These are phyloP conservation scores for Spisula subtruncata DNA, from an alignment of 2,888 invertebrate species.

Conservation along the genomic window DNA sequence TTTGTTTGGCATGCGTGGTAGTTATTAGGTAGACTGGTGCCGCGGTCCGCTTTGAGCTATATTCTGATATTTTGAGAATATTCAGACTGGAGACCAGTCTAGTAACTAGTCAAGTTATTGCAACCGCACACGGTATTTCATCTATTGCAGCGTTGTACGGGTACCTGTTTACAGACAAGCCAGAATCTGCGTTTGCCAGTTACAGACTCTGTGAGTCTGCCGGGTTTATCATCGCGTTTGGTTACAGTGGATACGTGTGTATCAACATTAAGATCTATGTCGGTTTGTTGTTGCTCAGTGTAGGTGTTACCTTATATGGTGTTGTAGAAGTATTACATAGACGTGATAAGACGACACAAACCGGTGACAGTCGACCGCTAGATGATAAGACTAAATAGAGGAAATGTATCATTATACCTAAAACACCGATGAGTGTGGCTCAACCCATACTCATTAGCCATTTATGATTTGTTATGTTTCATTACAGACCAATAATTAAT, in stretches of 20 bases:
- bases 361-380: background rate
- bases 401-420: too few relatives aligned
- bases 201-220: constrained; percentile 93
- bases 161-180: constrained; percentile 70
- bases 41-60: too few relatives aligned
- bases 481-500: too few relatives aligned
- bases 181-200: constrained; percentile 73
- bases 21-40: too few relatives aligned
- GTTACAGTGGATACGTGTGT: constrained; percentile 93
- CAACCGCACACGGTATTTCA: constrained; percentile 89
- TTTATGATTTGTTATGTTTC: too few relatives aligned
- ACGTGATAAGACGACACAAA: background rate
- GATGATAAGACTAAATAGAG: background rate
- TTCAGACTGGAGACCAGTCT: too few relatives aligned
- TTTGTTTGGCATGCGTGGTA: too few relatives aligned
- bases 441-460: too few relatives aligned
- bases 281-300: constrained; percentile 58
- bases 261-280: constrained; percentile 92
- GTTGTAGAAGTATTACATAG: constrained; percentile 58
- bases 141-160: constrained; percentile 75
- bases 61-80: too few relatives aligned
- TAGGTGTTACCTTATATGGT: constrained; percentile 70
- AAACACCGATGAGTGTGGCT: too few relatives aligned
- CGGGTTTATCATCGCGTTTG: constrained; percentile 95
- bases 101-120: too few relatives aligned